A percentile compares a stretch with the other conserved stretches of the same genome.
These are phyloP conservation scores for Apostichopus californicus DNA, from an alignment of 35 echinoderm and acorn worm species.

Conservation along the genomic window DNA sequence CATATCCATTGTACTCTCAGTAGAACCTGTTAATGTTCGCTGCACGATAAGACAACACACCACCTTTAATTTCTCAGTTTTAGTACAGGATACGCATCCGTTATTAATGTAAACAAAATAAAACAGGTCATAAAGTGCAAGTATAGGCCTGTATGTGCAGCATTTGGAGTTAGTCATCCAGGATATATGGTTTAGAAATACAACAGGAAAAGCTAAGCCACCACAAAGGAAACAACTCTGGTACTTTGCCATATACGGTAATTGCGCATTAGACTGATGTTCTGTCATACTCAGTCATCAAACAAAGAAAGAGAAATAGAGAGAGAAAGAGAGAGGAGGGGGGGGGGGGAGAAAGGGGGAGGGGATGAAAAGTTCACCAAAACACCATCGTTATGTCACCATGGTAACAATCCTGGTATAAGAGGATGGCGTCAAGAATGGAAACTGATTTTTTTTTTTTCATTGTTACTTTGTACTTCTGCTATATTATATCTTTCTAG, in stretches of 20 bases:
- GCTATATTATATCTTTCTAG: neutral
- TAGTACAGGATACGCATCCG: too few relatives aligned
- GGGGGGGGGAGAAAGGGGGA: neutral
- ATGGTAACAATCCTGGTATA: too few relatives aligned
- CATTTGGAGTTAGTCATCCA: neutral
- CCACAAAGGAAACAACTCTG: neutral
- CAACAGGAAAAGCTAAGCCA: neutral
- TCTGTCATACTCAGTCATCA: too few relatives aligned
- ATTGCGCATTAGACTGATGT: neutral
- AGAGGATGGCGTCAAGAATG: neutral
- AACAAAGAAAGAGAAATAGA: too few relatives aligned
- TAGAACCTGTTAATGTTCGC: too few relatives aligned
- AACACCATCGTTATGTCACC: too few relatives aligned
- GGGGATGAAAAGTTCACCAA: too few relatives aligned
- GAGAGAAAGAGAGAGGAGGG: neutral
- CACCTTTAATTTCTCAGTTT: too few relatives aligned
- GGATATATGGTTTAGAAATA: neutral
- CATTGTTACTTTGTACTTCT: neutral
- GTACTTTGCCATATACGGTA: neutral
- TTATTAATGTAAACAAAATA: neutral
- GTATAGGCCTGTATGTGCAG: too few relatives aligned
- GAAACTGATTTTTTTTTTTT: neutral
- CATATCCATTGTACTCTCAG: too few relatives aligned
- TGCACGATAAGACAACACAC: too few relatives aligned
- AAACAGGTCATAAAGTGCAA: neutral